Conservation (phyloP, 2,113 vertebrate genomes). For the Pyxicephalus adspersus region DNA sequence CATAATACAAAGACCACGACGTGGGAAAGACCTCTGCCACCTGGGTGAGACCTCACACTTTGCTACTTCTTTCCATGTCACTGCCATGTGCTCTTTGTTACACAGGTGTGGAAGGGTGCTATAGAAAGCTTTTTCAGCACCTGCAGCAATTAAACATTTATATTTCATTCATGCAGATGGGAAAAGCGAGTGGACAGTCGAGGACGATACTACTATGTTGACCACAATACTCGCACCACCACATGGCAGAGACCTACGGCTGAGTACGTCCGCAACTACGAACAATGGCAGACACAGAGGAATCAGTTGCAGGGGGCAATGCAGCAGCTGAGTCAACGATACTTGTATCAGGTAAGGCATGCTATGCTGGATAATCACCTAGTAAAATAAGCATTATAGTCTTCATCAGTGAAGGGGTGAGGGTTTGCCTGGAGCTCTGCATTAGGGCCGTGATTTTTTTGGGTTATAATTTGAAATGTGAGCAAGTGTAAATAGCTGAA, state of each 20-base stretch:
- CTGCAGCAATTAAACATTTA: no score
- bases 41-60: conserved; percentile 77
- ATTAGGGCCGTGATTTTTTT: no score
- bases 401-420: no score
- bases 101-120: background rate
- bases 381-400: no score
- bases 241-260: conserved; percentile 96
- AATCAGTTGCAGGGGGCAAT: conserved; percentile 96
- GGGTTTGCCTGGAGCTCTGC: no score
- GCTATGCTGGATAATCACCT: no score
- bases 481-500: no score
- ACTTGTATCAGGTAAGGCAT: conserved; percentile 91
- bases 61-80: no score
- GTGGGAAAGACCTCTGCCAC: conserved; percentile 96
- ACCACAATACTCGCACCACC: conserved; percentile 97
- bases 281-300: conserved; percentile 97
- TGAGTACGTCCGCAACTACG: conserved; percentile 91
- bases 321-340: conserved; percentile 98
- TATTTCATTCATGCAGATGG: conserved; percentile 76
- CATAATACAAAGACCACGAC: conserved; percentile 98
- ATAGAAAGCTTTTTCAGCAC: background rate
- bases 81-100: background rate
- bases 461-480: no score
- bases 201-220: conserved; percentile 93
- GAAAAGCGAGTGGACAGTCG: conserved; percentile 95